phyloP scores from a whole-genome alignment of 2,888 invertebrate genomes.

The Helobdella robusta region DNA sequence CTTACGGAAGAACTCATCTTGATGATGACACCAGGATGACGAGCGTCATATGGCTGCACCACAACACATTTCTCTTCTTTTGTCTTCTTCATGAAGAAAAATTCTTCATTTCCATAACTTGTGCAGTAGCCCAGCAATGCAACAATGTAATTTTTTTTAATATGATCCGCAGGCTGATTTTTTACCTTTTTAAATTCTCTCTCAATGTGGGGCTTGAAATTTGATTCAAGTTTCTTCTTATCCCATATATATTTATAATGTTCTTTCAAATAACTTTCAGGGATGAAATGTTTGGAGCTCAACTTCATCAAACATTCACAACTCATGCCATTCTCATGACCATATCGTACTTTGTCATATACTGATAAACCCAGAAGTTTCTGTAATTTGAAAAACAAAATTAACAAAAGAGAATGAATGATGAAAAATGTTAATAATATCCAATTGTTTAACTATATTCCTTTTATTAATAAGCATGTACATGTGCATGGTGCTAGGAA shows the following conservation, averaged over 20 bases:
- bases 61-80: background rate
- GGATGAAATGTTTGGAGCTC: conserved; percentile 23
- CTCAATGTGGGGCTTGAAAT: conserved; percentile 1
- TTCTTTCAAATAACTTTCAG: conserved; percentile 16
- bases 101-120: conserved; percentile 24
- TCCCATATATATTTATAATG: background rate
- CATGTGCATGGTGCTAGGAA: too few species aligned
- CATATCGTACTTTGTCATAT: conserved; percentile 28
- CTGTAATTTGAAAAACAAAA: background rate
- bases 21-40: conserved; percentile 20
- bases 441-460: too few species aligned
- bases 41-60: conserved; percentile 19
- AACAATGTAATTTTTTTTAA: conserved; percentile 11
- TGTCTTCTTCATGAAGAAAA: background rate
- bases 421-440: too few species aligned
- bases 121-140: conserved; percentile 14
- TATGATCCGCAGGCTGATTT: background rate
- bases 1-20: too few species aligned
- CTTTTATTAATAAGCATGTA: too few species aligned
- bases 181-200: conserved; percentile 1
- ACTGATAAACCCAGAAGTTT: conserved; percentile 25
- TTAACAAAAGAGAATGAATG: too few species aligned
- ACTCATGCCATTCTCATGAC: conserved; percentile 20
- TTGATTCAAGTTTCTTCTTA: background rate
- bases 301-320: conserved; percentile 10